phyloP scores from a whole-genome alignment of 64 coral and sea anemone species.

The Cladopsammia gracilis region DNA sequence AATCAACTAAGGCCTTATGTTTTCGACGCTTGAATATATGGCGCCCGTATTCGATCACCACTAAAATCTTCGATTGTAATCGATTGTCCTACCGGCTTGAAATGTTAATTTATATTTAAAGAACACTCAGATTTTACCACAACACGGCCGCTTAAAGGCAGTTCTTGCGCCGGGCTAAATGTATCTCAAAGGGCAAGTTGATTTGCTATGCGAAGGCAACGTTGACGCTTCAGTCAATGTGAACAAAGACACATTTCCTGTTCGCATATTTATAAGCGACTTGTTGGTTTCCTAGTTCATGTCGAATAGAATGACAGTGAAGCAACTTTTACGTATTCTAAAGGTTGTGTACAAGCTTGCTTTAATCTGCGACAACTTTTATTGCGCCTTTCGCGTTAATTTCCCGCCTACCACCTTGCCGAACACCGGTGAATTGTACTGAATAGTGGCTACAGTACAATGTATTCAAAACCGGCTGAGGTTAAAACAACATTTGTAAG shows the following conservation, averaged over 20 bases:
- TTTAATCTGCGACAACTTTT: too few species aligned
- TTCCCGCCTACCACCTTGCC: too few species aligned
- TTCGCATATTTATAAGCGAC: slow-evolving; percentile 59
- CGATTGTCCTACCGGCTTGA: neutral
- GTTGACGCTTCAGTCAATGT: slow-evolving; percentile 19
- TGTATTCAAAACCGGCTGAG: too few species aligned
- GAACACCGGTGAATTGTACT: too few species aligned
- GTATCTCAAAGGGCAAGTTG: neutral
- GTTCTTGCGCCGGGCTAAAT: neutral
- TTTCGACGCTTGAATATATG: neutral
- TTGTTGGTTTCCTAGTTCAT: neutral
- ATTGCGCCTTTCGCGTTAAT: too few species aligned
- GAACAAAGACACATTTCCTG: slow-evolving; percentile 48
- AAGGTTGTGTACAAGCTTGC: too few species aligned
- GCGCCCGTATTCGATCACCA: neutral
- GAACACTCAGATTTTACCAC: neutral
- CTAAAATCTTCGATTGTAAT: neutral
- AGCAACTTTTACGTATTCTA: too few species aligned
- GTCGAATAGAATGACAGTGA: too few species aligned
- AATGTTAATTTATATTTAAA: neutral
- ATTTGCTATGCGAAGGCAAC: slow-evolving; percentile 26
- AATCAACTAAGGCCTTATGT: neutral
- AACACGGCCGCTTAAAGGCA: neutral
- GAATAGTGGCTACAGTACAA: too few species aligned
- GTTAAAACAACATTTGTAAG: too few species aligned